Conservation (phyloP, 2,113 vertebrate genomes). For the Eira barbara region DNA sequence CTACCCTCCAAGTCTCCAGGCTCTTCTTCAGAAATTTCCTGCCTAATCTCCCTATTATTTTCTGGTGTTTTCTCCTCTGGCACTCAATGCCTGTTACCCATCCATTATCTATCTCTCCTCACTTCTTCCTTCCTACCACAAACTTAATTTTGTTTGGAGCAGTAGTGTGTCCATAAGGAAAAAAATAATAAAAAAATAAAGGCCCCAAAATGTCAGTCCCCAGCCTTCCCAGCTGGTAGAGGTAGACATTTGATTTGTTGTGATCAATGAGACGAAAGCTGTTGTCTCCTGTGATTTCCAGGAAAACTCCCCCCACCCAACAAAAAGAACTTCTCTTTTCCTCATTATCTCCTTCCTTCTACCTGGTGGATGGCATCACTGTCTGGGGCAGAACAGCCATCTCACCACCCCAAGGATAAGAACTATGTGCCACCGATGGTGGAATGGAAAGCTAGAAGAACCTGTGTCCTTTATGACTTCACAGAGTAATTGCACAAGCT, state of each 20-base stretch:
- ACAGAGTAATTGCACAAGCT: accelerated
- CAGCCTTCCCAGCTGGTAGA: background rate
- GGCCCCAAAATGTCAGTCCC: too few relatives aligned
- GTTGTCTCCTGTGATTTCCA: background rate
- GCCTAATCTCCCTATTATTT: background rate
- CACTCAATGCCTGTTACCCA: background rate
- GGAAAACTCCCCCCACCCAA: background rate
- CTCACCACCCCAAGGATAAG: background rate
- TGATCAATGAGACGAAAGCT: background rate
- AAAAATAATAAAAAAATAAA: background rate
- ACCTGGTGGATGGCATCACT: background rate
- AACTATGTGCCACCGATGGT: accelerated
- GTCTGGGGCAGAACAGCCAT: accelerated
- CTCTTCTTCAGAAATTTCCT: background rate
- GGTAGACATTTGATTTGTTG: background rate
- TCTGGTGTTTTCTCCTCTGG: background rate
- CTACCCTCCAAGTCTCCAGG: background rate
- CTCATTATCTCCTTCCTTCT: background rate
- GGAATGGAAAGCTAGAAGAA: background rate
- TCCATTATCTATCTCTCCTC: too few relatives aligned
- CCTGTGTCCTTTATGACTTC: background rate
- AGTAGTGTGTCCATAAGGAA: background rate
- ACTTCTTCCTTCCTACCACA: background rate
- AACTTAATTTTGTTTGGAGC: background rate
- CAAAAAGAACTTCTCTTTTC: background rate